Percentiles rank a stretch among this genome's conserved stretches.
These are phyloP conservation scores for cat (Felis catus) DNA, from an alignment of 2,113 vertebrate genomes.

Conservation along the genomic window F.catus_Fca126_mat1.0 CM031428.1:6642501-6643000, in stretches of 20 bases:
- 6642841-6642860: not conserved
- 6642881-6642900: not conserved
- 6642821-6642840: not conserved
- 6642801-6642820: no score
- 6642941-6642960: not conserved
- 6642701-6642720: no score
- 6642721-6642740: no score
- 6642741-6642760: no score
- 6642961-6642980: not conserved
- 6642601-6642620: no score
- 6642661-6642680: no score
- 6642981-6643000: not conserved
- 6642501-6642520: not conserved
- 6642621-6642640: no score
- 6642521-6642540: not conserved
- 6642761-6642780: no score
- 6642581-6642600: no score
- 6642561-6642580: not conserved
- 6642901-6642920: not conserved
- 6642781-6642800: no score
- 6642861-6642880: not conserved
- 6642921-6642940: not conserved
- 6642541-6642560: constrained; percentile 21
- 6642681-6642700: no score
- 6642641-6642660: no score